Percentiles rank a stretch among this genome's conserved stretches.
Conservation (phyloP, 2,888 invertebrate genomes). For the Volucella zonaria region DNA sequence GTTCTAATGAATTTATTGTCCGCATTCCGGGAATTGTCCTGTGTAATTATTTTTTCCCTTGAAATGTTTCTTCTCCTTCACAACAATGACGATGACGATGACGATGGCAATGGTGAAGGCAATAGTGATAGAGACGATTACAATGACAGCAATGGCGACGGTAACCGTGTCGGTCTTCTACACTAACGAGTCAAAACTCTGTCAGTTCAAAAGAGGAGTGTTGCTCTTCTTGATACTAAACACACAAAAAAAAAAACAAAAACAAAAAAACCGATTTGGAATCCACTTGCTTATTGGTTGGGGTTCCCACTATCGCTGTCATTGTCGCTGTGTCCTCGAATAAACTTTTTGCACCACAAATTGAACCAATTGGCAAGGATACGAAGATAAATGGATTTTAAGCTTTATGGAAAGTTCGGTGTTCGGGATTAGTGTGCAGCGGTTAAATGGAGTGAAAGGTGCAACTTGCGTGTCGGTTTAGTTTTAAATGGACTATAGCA, state of each 20-base stretch:
- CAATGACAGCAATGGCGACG: neutral
- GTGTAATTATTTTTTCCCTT: conserved; percentile 55
- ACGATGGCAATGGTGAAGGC: conserved; percentile 22
- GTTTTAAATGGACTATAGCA: neutral
- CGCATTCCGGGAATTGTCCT: conserved; percentile 60
- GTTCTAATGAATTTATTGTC: conserved; percentile 68
- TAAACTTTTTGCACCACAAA: conserved; percentile 33
- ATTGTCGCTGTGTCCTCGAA: conserved; percentile 9
- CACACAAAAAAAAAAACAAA: neutral
- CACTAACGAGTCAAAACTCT: conserved; percentile 57
- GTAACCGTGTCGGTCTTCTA: neutral
- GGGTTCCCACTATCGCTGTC: conserved; percentile 1
- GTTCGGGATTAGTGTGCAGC: neutral
- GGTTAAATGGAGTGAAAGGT: conserved; percentile 5
- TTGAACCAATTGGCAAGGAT: conserved; percentile 40
- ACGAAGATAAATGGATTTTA: conserved; percentile 15
- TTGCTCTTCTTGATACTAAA: conserved; percentile 9
- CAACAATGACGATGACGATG: neutral
- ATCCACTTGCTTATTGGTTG: conserved; percentile 23
- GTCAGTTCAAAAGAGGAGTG: conserved; percentile 19
- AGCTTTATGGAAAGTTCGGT: conserved; percentile 8
- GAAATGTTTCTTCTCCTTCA: neutral
- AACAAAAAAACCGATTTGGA: conserved; percentile 10
- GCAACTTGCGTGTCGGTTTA: conserved; percentile 12
- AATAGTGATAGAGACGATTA: conserved; percentile 2